Conservation (phyloP, 2,888 invertebrate species). For the Lepidocyrtinus sp. region DNA sequence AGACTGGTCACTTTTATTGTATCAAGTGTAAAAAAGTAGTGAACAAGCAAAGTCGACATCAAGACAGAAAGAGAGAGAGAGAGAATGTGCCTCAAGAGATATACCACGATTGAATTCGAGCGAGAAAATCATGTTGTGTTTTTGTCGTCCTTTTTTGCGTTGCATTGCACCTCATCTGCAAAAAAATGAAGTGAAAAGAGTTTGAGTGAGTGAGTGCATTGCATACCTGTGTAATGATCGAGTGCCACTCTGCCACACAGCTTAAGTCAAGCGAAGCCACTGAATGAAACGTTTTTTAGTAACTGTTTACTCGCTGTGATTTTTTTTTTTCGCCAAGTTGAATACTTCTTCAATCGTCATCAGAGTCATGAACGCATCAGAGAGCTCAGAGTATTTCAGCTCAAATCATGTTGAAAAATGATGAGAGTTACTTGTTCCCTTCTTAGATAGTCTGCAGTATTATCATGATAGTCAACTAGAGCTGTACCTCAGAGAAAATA, state of each 20-base stretch:
- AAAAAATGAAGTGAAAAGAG: constrained; percentile 21
- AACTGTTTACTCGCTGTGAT: constrained; percentile 18
- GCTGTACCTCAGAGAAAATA: constrained; percentile 2
- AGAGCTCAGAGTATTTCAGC: constrained; percentile 1
- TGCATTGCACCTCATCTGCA: constrained; percentile 15
- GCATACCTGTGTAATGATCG: constrained; percentile 50
- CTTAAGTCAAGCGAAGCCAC: constrained; percentile 2
- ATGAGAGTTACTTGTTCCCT: constrained; percentile 25
- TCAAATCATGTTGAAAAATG: constrained; percentile 11
- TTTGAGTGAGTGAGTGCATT: constrained; percentile 29
- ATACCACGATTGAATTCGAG: constrained; percentile 22
- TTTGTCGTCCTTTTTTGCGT: constrained; percentile 11
- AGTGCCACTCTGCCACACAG: constrained; percentile 16
- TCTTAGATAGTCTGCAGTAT: constrained; percentile 18
- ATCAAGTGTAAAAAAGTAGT: constrained; percentile 13
- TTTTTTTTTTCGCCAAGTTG: constrained; percentile 2
- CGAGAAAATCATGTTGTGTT: constrained; percentile 16
- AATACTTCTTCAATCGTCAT: constrained; percentile 13
- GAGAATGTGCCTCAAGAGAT: constrained; percentile 28
- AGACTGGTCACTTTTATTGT: constrained; percentile 24
- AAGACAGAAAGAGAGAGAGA: neutral
- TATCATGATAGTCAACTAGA: constrained; percentile 17
- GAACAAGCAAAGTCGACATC: constrained; percentile 10
- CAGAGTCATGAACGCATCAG: neutral
- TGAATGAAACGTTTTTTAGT: constrained; percentile 17